phyloP scores from a whole-genome alignment of 2,888 invertebrate species.

The Heliconius ismenius region DNA sequence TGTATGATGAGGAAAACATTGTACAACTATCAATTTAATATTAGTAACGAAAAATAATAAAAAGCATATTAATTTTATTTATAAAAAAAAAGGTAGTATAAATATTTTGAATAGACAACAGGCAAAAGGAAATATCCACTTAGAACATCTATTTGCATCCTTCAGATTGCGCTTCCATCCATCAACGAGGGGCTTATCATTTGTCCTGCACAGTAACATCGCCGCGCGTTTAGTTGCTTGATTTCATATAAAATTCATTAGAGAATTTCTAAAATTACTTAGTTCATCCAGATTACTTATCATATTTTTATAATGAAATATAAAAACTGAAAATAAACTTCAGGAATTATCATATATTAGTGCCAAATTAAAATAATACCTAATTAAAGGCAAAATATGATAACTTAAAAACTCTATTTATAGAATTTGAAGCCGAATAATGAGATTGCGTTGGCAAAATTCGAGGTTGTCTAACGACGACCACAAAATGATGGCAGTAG shows the following conservation, averaged over 20 bases:
- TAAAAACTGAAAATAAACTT: not conserved
- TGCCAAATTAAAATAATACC: not conserved
- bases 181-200: conserved; percentile 52
- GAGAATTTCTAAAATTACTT: not conserved
- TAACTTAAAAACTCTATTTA: not conserved
- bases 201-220: conserved; percentile 44
- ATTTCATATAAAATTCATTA: not conserved
- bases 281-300: not conserved
- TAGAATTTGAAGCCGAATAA: conserved; percentile 14
- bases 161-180: conserved; percentile 54
- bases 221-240: not conserved
- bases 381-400: too few species aligned
- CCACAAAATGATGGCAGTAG: conserved; percentile 27
- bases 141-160: conserved; percentile 68
- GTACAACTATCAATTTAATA: not conserved
- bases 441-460: conserved; percentile 36
- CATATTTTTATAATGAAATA: not conserved
- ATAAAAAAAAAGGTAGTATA: conserved; percentile 20
- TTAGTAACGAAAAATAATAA: not conserved
- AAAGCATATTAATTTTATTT: too few species aligned
- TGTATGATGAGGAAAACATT: not conserved
- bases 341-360: not conserved
- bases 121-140: conserved; percentile 67
- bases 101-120: conserved; percentile 46
- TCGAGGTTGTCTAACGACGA: conserved; percentile 29